phyloP scores from a whole-genome alignment of 1,140 invertebrate genomes.

The Hylaeus anthracinus region DNA sequence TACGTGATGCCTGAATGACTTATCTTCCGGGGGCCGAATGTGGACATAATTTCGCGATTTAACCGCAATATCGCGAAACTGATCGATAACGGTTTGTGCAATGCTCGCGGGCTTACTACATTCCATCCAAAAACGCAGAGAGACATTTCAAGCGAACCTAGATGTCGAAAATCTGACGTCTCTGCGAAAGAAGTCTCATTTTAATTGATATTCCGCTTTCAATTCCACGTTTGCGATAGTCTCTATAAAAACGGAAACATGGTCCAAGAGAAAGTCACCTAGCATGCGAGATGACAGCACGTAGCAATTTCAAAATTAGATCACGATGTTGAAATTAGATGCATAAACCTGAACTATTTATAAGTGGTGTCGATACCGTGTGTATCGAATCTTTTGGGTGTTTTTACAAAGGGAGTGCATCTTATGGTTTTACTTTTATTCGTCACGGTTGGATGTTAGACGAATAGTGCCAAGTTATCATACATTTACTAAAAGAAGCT shows the following conservation, averaged over 20 bases:
- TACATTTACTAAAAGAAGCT: not conserved
- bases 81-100: not conserved
- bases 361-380: too few relatives aligned
- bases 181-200: not conserved
- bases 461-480: not conserved
- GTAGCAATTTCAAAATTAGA: too few relatives aligned
- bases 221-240: not conserved
- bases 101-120: not conserved
- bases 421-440: not conserved
- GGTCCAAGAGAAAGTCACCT: not conserved
- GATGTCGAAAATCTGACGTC: not conserved
- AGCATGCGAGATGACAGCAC: not conserved
- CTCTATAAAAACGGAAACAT: not conserved
- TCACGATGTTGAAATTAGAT: too few relatives aligned
- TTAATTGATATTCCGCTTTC: not conserved
- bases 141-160: not conserved
- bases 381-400: too few relatives aligned
- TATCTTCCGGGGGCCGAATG: not conserved
- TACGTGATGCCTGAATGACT: not conserved
- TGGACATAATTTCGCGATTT: slow-evolving; percentile 2
- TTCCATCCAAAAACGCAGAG: not conserved
- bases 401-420: not conserved
- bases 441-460: not conserved
- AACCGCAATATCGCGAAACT: not conserved
- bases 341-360: too few relatives aligned